phyloP scores from a whole-genome alignment of 1,140 invertebrate species.

The Sycophila sp. region DNA sequence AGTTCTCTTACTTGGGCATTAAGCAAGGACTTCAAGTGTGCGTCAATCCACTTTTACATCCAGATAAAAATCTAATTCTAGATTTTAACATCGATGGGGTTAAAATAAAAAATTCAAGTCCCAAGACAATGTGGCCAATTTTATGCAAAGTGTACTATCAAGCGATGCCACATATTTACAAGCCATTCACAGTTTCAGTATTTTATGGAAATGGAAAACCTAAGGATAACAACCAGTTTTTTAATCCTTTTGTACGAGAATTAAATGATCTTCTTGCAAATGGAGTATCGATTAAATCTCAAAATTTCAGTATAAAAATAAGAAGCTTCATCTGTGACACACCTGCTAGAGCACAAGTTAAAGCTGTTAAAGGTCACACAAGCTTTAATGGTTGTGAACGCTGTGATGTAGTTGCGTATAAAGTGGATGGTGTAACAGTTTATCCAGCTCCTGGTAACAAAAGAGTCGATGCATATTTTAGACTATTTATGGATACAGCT shows the following conservation, averaged over 20 bases:
- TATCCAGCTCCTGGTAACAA: neutral
- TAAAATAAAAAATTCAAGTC: conserved; percentile 8
- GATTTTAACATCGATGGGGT: conserved; percentile 25
- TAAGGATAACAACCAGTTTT: neutral
- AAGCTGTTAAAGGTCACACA: neutral
- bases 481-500: neutral
- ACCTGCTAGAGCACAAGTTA: conserved; percentile 1
- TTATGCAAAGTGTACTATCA: conserved; percentile 3
- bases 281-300: conserved; percentile 2
- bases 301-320: neutral
- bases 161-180: neutral
- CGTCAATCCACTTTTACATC: conserved; percentile 17
- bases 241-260: conserved; percentile 23
- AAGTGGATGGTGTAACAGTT: neutral
- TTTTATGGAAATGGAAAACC: conserved; percentile 22
- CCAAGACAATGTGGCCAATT: conserved; percentile 23
- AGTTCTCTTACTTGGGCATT: conserved; percentile 24
- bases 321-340: conserved; percentile 20
- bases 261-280: conserved; percentile 13
- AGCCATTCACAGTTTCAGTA: conserved; percentile 15
- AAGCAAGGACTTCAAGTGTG: conserved; percentile 2
- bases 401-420: neutral
- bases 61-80: neutral
- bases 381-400: conserved; percentile 11
- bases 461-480: conserved; percentile 10